Evolutionary conservation across 2,113 vertebrate genomes (phyloP).

Genomic region (Synchiropus splendidus): DNA sequence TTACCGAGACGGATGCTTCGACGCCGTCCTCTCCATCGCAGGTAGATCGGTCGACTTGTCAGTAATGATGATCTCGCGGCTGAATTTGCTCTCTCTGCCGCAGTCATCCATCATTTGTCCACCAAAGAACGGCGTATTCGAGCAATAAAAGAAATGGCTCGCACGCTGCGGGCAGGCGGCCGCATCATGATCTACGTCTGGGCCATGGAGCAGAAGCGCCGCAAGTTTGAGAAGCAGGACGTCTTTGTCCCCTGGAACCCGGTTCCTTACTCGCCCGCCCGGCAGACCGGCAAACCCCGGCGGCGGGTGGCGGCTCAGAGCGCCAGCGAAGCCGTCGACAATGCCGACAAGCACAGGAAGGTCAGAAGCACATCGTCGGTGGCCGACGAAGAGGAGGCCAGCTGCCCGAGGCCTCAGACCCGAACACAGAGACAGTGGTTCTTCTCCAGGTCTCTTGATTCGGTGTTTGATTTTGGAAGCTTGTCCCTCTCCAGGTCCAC

Average conservation of each 20-base stretch:
- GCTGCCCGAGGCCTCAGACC: slow-evolving; percentile 34
- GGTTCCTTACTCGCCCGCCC: slow-evolving; percentile 45
- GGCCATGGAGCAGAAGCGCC: slow-evolving; percentile 76
- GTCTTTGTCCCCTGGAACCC: slow-evolving; percentile 72
- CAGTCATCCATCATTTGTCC: slow-evolving; percentile 73
- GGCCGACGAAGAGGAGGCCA: slow-evolving; percentile 43
- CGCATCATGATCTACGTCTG: slow-evolving; percentile 81
- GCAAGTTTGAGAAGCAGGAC: slow-evolving; percentile 76
- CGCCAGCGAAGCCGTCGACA: slow-evolving; percentile 30
- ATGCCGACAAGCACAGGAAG: slow-evolving; percentile 62
- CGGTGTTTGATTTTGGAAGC: slow-evolving; percentile 57
- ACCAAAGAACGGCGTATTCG: slow-evolving; percentile 57
- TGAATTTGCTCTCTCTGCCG: no score
- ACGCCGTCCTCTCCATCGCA: slow-evolving; percentile 60
- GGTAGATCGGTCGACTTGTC: no score
- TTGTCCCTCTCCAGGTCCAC: slow-evolving; percentile 41
- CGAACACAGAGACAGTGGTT: slow-evolving; percentile 63
- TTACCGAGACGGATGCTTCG: slow-evolving; percentile 59
- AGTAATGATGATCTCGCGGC: no score
- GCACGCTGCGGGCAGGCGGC: slow-evolving; percentile 68
- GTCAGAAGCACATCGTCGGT: slow-evolving; percentile 58
- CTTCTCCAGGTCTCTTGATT: slow-evolving; percentile 72
- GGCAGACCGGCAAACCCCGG: slow-evolving; percentile 11
- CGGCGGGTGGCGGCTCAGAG: slow-evolving; percentile 44
- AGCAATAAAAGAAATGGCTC: slow-evolving; percentile 73